A percentile compares a stretch with the other conserved stretches of the same genome.
These are phyloP conservation scores for Pseudotriccus pelzelni DNA, from an alignment of 2,797 vertebrate genomes.

Conservation along the genomic window DNA sequence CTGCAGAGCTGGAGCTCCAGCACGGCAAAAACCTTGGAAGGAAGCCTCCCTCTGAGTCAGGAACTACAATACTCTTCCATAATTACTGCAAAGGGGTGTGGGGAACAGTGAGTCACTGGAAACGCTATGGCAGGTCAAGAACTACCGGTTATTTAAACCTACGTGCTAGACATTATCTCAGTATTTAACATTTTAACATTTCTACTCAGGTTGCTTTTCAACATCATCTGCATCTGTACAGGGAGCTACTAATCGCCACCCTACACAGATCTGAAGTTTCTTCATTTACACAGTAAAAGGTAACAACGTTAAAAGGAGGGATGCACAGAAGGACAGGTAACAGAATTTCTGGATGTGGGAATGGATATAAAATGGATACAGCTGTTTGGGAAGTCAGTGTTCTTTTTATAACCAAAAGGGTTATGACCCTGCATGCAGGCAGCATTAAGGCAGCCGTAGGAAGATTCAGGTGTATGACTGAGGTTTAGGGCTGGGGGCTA, in stretches of 20 bases:
- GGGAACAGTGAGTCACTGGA: constrained; percentile 30
- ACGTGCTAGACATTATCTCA: neutral
- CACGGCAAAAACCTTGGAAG: neutral
- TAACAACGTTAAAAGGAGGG: neutral
- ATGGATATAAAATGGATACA: neutral
- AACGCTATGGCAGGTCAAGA: neutral
- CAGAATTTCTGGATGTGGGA: neutral
- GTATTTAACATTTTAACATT: neutral
- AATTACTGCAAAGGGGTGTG: neutral
- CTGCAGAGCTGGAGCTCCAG: neutral
- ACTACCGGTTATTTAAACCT: constrained; percentile 40
- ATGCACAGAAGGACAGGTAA: neutral
- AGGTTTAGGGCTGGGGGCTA: neutral
- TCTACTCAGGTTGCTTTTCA: neutral
- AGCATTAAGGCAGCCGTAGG: neutral
- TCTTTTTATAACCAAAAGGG: neutral
- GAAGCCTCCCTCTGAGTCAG: constrained; percentile 33
- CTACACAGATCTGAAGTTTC: neutral
- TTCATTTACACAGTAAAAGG: neutral
- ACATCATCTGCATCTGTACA: neutral
- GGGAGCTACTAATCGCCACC: neutral
- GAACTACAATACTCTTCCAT: neutral
- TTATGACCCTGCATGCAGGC: neutral
- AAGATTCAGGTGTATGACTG: neutral
- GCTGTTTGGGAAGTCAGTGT: neutral